These are phyloP conservation scores for Chelonus formosanus DNA, from an alignment of 2,888 invertebrate genomes.

Conservation along the genomic window DNA sequence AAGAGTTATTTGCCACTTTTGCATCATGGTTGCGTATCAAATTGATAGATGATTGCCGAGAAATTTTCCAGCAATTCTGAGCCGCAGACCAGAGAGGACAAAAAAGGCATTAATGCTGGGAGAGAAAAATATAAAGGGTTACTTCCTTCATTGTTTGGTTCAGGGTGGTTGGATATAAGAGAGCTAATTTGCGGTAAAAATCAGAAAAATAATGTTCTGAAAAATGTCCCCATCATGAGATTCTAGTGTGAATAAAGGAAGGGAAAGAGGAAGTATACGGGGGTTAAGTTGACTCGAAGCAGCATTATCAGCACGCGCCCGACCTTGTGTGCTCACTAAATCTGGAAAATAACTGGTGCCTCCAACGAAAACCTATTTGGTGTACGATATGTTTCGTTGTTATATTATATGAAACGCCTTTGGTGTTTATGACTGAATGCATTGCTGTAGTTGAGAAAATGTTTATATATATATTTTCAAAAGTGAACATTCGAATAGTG, in stretches of 20 bases:
- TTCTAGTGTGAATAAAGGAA: background rate
- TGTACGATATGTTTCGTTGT: constrained; percentile 37
- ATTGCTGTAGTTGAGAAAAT: background rate
- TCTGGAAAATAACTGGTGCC: constrained; percentile 55
- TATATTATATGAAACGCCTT: constrained; percentile 13
- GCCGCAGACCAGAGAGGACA: background rate
- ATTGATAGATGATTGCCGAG: constrained; percentile 29
- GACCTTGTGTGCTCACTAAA: constrained; percentile 62
- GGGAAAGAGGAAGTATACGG: constrained; percentile 1
- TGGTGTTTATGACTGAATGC: background rate
- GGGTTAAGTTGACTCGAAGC: constrained; percentile 45
- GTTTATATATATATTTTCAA: constrained; percentile 19
- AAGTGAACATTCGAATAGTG: constrained; percentile 49
- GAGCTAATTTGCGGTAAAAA: constrained; percentile 48
- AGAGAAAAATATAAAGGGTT: background rate
- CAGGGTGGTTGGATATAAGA: constrained; percentile 22
- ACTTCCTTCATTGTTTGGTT: background rate
- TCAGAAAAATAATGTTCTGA: constrained; percentile 40
- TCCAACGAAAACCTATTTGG: constrained; percentile 36
- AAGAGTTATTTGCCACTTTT: constrained; percentile 36
- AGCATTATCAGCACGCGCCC: constrained; percentile 63
- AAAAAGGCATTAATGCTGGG: constrained; percentile 1
- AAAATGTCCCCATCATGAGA: background rate
- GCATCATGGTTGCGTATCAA: constrained; percentile 13
- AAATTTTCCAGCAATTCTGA: constrained; percentile 19